Conservation (phyloP, 2,113 vertebrate species). For the Albula goreensis region DNA sequence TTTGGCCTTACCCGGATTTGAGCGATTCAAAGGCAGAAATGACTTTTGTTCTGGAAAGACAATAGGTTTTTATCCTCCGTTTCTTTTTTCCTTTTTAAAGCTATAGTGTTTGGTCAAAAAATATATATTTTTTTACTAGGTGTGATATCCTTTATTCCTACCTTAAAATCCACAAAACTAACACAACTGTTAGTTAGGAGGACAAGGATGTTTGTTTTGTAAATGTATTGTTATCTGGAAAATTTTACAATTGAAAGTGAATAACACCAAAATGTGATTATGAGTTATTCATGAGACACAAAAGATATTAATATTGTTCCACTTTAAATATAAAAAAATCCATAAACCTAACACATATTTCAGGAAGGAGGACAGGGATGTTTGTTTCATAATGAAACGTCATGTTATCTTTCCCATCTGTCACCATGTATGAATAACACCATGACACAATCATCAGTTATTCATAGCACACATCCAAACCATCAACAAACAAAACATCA, state of each 20-base stretch:
- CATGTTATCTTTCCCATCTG: neutral
- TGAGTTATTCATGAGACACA: no score
- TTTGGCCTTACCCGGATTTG: conserved; percentile 51
- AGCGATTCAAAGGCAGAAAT: conserved; percentile 50
- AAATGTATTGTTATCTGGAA: neutral
- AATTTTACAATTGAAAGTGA: no score
- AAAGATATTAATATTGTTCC: no score
- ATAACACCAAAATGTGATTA: no score
- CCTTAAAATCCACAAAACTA: neutral
- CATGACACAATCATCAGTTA: neutral
- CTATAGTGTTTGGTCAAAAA: conserved; percentile 32
- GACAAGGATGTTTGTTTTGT: neutral
- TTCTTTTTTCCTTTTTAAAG: conserved; percentile 30
- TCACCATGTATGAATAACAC: neutral
- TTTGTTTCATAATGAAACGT: no score
- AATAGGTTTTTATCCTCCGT: neutral
- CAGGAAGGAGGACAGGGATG: no score
- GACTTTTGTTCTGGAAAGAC: conserved; percentile 60
- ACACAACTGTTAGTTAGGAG: neutral
- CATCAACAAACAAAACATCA: neutral
- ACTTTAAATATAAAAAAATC: no score
- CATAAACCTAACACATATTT: no score
- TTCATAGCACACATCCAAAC: neutral
- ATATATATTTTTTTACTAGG: conserved; percentile 32
- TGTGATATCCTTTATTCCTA: conserved; percentile 12